Base-by-base conservation (phyloP, 2,888 invertebrate genomes). In the Drosophila atroscutellata region DNA sequence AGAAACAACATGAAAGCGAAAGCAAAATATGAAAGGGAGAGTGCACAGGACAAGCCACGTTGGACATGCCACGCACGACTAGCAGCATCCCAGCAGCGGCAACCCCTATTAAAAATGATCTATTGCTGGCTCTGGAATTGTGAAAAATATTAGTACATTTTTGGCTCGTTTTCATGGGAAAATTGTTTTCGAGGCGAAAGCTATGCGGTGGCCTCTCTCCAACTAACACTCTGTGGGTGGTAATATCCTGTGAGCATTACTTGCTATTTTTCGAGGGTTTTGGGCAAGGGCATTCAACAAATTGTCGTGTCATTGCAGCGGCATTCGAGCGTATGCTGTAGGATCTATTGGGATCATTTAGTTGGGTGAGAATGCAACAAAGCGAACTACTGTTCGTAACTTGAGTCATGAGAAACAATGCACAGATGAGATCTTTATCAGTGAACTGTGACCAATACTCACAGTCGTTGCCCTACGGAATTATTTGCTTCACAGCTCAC, bases 161-260 rank as follows among this genome's bases (percentile, higher is more conserved):
- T 75, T 63, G 72, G 67, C 69, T 68, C 62, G 67, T 64, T 75
- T 81, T 81, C 80, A 78, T 85, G 84, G 84, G 84, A 85, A 85
- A 73, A 72, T 65, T 73, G 64, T 68, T 72, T 50, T 24, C 45
- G 15, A 15, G 36, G 18, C 34, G 3, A 34, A 49, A 54, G 62
- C 63, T 49, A 47, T 63, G 62, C 54, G 72, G 63, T 54, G 72
- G 72, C 66, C 66, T 18, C 9, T 37, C 15, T 28, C 26, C 49
- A 6, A 57, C 49, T 37, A 26, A 15, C 20, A 50, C 65, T 51
- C 86, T 74, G 76, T 84, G 84, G 84, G 88, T 85, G 84, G 84
- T 47, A 64, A 58, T 57, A 65, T 65, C 51, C 61, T 36, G 55
- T 54, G 57, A 39, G 54, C 75, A 67, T 77, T 78, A 80, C 80